Evolutionary conservation across 1,140 invertebrate species (phyloP).

Genomic region (Aricia agestis): DNA sequence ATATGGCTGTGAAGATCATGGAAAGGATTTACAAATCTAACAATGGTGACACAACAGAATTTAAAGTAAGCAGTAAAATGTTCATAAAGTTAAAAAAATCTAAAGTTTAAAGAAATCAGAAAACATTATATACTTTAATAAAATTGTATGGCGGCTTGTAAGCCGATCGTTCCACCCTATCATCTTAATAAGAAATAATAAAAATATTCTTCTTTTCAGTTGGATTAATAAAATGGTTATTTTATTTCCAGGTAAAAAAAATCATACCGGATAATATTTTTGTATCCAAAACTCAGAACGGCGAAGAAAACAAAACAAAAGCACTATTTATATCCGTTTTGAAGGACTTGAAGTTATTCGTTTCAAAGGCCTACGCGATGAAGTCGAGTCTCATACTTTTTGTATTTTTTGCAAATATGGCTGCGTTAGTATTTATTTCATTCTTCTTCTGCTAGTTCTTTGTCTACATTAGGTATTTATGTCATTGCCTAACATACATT

Average conservation of each 20-base stretch:
- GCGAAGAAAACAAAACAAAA: constrained; percentile 57
- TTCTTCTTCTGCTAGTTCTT: neutral
- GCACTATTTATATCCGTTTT: constrained; percentile 71
- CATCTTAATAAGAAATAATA: no score
- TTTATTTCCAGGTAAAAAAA: constrained; percentile 59
- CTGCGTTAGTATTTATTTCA: constrained; percentile 76
- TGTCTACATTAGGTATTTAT: no score
- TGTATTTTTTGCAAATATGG: constrained; percentile 82
- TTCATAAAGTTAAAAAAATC: no score
- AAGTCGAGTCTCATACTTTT: constrained; percentile 77
- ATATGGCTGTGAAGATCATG: constrained; percentile 79
- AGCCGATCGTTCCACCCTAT: no score
- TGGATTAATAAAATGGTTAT: neutral
- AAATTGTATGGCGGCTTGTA: no score
- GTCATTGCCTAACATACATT: no score
- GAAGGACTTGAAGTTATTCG: constrained; percentile 74
- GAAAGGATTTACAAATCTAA: constrained; percentile 79
- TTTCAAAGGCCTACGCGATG: constrained; percentile 72
- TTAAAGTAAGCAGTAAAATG: constrained; percentile 40
- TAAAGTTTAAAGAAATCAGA: no score
- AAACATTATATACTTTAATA: no score
- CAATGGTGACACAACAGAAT: constrained; percentile 58
- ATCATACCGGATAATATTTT: constrained; percentile 60
- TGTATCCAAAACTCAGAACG: constrained; percentile 44
- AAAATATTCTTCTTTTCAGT: no score